These are phyloP conservation scores for Hemistola chrysoprasaria DNA, from an alignment of 2,888 invertebrate genomes.

Conservation along the genomic window DNA sequence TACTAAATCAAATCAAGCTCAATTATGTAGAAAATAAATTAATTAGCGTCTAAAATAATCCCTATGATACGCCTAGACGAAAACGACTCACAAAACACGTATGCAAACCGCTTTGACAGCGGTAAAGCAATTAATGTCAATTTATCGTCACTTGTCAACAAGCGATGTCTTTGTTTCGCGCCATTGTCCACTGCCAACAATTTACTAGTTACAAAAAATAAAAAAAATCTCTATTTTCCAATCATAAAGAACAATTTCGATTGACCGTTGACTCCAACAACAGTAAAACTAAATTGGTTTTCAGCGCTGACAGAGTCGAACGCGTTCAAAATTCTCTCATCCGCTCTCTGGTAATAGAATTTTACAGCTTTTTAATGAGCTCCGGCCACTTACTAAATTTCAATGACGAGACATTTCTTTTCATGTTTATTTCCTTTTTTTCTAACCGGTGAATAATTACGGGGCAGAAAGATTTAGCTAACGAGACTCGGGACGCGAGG, in stretches of 20 bases:
- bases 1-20: conserved; percentile 55
- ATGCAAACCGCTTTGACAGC: conserved; percentile 49
- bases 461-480: conserved; percentile 73
- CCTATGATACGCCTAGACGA: conserved; percentile 32
- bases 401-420: conserved; percentile 64
- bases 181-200: conserved; percentile 45
- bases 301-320: conserved; percentile 31
- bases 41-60: conserved; percentile 59
- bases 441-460: conserved; percentile 68
- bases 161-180: conserved; percentile 58
- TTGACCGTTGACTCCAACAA: conserved; percentile 25
- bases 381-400: conserved; percentile 71
- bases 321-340: conserved; percentile 49
- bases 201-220: conserved; percentile 29
- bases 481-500: conserved; percentile 69
- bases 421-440: conserved; percentile 64
- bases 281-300: conserved; percentile 24
- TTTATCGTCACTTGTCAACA: conserved; percentile 73
- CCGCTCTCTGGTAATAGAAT: conserved; percentile 64
- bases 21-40: conserved; percentile 61
- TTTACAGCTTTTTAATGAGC: conserved; percentile 80
- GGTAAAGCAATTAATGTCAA: conserved; percentile 74
- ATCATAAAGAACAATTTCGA: conserved; percentile 41
- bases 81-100: conserved; percentile 44
- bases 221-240: conserved; percentile 31